phyloP scores from a whole-genome alignment of 2,797 vertebrate genomes.

The Cyprinodon diabolis region DNA sequence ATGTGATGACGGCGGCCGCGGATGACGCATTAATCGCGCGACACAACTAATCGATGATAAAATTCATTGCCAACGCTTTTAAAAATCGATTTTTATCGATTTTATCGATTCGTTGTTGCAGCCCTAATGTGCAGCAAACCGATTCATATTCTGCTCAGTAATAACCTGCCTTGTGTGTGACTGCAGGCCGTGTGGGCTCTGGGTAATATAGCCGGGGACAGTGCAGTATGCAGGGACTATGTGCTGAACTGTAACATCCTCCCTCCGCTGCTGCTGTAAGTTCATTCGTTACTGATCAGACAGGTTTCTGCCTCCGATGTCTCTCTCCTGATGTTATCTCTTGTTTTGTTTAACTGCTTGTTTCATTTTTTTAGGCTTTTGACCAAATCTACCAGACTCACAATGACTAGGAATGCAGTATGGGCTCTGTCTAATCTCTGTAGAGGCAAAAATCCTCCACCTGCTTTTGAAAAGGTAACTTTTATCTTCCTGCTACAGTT shows the following conservation, averaged over 20 bases:
- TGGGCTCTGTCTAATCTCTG: constrained; percentile 99
- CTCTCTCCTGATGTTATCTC: neutral
- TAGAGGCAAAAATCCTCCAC: constrained; percentile 96
- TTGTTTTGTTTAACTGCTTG: neutral
- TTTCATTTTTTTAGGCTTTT: constrained; percentile 83
- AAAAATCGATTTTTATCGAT: too few relatives aligned
- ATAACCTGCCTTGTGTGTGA: neutral
- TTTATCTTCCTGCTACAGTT: neutral
- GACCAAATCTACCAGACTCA: constrained; percentile 94
- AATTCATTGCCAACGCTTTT: too few relatives aligned
- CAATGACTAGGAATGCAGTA: constrained; percentile 97
- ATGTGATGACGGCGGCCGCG: too few relatives aligned
- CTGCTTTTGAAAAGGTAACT: constrained; percentile 94
- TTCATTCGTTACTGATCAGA: constrained; percentile 25
- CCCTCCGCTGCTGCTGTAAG: constrained; percentile 93
- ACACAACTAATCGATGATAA: too few relatives aligned
- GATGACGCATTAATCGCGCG: too few relatives aligned
- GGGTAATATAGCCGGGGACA: constrained; percentile 98
- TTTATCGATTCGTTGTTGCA: too few relatives aligned
- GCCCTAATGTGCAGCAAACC: neutral
- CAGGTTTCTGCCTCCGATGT: neutral
- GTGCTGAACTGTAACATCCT: constrained; percentile 97
- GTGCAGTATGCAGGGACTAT: constrained; percentile 95
- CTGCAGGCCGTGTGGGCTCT: constrained; percentile 97
- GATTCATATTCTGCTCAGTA: neutral